These are phyloP conservation scores for Dendronephthya gigantea DNA, from an alignment of 64 coral and sea anemone species.

Conservation along the genomic window DNA sequence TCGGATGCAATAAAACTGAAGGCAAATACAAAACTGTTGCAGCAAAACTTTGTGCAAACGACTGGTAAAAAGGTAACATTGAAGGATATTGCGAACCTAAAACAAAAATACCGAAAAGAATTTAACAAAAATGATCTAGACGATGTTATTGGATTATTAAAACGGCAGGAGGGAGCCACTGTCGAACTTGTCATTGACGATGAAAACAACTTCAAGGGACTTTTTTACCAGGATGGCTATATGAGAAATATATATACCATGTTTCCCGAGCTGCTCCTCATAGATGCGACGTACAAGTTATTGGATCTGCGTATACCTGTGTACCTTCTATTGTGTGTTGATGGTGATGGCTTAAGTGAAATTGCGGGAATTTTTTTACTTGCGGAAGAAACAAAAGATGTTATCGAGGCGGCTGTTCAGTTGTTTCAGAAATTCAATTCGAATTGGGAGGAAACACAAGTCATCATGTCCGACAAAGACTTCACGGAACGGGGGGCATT, in stretches of 20 bases:
- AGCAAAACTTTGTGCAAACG: constrained; percentile 4
- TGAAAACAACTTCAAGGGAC: constrained; percentile 56
- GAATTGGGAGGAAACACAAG: constrained; percentile 31
- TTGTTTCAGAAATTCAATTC: constrained; percentile 36
- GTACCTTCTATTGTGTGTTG: constrained; percentile 45
- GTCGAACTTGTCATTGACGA: constrained; percentile 42
- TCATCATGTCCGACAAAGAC: constrained; percentile 54
- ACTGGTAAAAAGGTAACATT: background rate
- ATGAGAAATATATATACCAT: constrained; percentile 40
- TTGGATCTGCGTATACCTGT: constrained; percentile 44
- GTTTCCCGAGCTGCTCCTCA: constrained; percentile 50
- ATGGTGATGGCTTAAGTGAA: constrained; percentile 56
- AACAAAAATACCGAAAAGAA: background rate
- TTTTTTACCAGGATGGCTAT: constrained; percentile 47
- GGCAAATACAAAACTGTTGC: constrained; percentile 20
- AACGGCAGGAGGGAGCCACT: background rate
- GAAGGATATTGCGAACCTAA: background rate
- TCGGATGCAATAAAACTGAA: constrained; percentile 6
- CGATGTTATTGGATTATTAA: background rate
- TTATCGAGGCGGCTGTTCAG: constrained; percentile 28
- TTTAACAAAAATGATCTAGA: background rate
- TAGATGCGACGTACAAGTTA: constrained; percentile 60
- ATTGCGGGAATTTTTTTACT: constrained; percentile 57
- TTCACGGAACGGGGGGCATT: constrained; percentile 47
- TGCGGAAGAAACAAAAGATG: constrained; percentile 55